A percentile compares a stretch with the other conserved stretches of the same genome.
Conservation (phyloP, 2,888 invertebrate genomes). For the Matsumyia berberina region DNA sequence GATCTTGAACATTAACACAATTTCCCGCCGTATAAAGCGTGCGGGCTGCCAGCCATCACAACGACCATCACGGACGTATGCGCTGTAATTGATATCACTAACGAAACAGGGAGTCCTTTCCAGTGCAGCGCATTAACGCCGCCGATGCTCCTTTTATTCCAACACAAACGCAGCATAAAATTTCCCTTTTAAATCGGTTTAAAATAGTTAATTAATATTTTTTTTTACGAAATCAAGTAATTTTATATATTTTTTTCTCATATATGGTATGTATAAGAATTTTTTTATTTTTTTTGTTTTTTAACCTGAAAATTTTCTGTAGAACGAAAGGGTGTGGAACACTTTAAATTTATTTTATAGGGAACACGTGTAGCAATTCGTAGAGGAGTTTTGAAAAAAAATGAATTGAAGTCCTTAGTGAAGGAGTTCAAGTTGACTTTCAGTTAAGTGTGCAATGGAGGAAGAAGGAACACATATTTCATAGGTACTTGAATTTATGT, state of each 20-base stretch:
- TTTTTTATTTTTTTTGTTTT: background rate
- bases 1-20: constrained; percentile 15
- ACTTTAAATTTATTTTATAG: constrained; percentile 31
- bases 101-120: constrained; percentile 15
- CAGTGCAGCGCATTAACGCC: background rate
- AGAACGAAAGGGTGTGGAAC: background rate
- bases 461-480: background rate
- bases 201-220: constrained; percentile 61
- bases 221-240: constrained; percentile 27
- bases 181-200: constrained; percentile 11
- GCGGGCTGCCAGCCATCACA: background rate
- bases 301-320: background rate
- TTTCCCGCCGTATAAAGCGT: background rate
- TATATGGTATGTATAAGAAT: background rate
- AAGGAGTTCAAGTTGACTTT: constrained; percentile 13
- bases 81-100: constrained; percentile 51
- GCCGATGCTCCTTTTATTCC: background rate
- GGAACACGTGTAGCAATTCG: constrained; percentile 29
- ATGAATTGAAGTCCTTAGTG: constrained; percentile 40
- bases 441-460: background rate
- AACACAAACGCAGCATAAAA: background rate
- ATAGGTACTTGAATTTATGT: background rate
- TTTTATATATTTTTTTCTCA: no score
- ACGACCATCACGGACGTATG: constrained; percentile 2
- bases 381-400: constrained; percentile 26